Evolutionary conservation across 2,113 vertebrate species (phyloP).

Genomic region (Tor tambroides): DNA sequence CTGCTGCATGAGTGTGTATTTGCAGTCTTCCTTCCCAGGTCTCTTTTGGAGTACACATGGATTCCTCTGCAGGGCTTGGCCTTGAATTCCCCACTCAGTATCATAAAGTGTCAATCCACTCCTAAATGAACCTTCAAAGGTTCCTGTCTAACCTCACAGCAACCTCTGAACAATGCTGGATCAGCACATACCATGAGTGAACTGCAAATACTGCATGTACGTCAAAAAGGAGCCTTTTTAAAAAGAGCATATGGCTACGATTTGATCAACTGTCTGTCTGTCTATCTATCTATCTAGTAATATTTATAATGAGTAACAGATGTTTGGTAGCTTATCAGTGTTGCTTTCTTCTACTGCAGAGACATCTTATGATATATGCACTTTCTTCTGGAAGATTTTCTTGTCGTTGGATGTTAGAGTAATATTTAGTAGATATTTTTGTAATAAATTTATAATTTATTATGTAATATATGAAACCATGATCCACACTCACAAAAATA

Average conservation of each 20-base stretch:
- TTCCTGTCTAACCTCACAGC: constrained; percentile 19
- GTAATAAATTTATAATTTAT: not conserved
- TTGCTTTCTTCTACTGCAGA: not conserved
- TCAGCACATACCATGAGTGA: not conserved
- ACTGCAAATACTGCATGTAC: not conserved
- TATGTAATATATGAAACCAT: not conserved
- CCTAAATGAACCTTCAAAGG: constrained; percentile 54
- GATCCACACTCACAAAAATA: too few species aligned
- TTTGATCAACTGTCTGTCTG: not conserved
- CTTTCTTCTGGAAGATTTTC: not conserved
- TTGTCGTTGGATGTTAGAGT: not conserved
- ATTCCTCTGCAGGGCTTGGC: constrained; percentile 50
- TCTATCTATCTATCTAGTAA: too few species aligned
- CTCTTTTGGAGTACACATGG: constrained; percentile 17
- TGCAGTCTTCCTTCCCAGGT: constrained; percentile 26
- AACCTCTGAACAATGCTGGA: constrained; percentile 24
- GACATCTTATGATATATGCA: not conserved
- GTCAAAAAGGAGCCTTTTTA: not conserved
- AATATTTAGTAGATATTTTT: not conserved
- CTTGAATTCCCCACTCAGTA: constrained; percentile 61
- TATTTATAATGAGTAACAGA: not conserved
- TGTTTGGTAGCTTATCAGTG: not conserved
- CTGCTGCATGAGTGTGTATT: not conserved
- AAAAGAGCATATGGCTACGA: too few species aligned
- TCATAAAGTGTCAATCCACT: constrained; percentile 58